Evolutionary conservation across 2,888 invertebrate genomes (phyloP).

Genomic region (Heterodera filipjevi): DNA sequence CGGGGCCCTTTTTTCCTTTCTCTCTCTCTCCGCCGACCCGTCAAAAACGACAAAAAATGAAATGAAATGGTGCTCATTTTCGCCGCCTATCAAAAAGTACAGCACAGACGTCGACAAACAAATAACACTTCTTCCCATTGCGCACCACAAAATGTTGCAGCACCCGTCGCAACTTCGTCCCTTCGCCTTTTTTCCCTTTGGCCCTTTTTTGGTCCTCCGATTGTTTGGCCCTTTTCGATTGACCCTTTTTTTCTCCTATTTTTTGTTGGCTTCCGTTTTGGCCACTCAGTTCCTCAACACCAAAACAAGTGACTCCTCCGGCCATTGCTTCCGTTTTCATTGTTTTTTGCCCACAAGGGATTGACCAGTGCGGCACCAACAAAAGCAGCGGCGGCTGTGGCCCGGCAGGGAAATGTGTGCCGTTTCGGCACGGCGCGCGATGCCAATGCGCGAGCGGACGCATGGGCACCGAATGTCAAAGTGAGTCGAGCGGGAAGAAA

Average conservation of each 20-base stretch:
- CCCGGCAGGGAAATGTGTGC: conserved; percentile 46
- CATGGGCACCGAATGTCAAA: conserved; percentile 55
- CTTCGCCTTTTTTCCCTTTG: not conserved
- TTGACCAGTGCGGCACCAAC: conserved; percentile 19
- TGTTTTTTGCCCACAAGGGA: not conserved
- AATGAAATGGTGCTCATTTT: not conserved
- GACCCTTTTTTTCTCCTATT: not conserved
- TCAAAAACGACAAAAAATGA: conserved; percentile 12
- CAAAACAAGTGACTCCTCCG: not conserved
- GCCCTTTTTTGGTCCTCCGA: not conserved
- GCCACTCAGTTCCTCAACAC: not conserved
- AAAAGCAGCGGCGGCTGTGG: conserved; percentile 40
- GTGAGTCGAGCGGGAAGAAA: conserved; percentile 41
- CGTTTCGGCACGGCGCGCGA: conserved; percentile 43
- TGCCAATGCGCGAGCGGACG: conserved; percentile 56
- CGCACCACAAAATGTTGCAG: not conserved
- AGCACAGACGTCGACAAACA: not conserved
- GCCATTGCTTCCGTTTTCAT: not conserved
- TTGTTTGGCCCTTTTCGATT: not conserved
- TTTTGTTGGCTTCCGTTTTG: not conserved
- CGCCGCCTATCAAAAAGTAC: not conserved
- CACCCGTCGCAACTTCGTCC: not conserved
- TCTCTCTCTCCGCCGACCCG: not conserved
- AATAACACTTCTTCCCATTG: too few relatives aligned
- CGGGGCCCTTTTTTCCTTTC: not conserved